phyloP scores from a whole-genome alignment of 1,140 invertebrate species.

The Xylocopa sonorina region DNA sequence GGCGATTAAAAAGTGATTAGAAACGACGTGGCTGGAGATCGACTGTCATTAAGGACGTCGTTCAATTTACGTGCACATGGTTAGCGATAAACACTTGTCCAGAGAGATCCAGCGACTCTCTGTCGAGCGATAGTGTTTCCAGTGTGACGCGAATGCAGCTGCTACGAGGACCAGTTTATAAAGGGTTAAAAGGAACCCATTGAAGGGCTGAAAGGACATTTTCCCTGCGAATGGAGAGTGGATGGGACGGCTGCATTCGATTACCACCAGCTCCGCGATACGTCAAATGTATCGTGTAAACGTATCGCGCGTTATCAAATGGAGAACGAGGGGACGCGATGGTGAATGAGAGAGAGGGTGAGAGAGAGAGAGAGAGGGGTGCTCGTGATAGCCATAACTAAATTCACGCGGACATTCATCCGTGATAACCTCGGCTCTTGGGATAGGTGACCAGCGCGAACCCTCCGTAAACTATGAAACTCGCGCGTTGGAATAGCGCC shows the following conservation, averaged over 20 bases:
- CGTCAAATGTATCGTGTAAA: conserved; percentile 21
- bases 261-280: not conserved
- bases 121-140: too few relatives aligned
- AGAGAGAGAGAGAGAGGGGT: not conserved
- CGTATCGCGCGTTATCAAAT: conserved; percentile 22
- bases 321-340: not conserved
- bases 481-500: too few relatives aligned
- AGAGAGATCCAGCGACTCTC: too few relatives aligned
- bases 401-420: conserved; percentile 14
- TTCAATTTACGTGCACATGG: too few relatives aligned
- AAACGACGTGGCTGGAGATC: too few relatives aligned
- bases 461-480: not conserved
- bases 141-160: too few relatives aligned
- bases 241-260: conserved; percentile 1
- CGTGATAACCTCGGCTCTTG: not conserved
- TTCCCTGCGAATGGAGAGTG: not conserved
- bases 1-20: too few relatives aligned
- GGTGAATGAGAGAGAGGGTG: too few relatives aligned
- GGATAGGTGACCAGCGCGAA: not conserved
- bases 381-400: not conserved
- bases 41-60: conserved; percentile 24
- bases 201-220: conserved; percentile 21
- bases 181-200: too few relatives aligned
- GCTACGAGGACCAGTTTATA: too few relatives aligned
- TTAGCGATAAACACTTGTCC: too few relatives aligned